A percentile compares a stretch with the other conserved stretches of the same genome.
These are phyloP conservation scores for Leptoclinus maculatus DNA, from an alignment of 2,797 vertebrate species.

Conservation along the genomic window DNA sequence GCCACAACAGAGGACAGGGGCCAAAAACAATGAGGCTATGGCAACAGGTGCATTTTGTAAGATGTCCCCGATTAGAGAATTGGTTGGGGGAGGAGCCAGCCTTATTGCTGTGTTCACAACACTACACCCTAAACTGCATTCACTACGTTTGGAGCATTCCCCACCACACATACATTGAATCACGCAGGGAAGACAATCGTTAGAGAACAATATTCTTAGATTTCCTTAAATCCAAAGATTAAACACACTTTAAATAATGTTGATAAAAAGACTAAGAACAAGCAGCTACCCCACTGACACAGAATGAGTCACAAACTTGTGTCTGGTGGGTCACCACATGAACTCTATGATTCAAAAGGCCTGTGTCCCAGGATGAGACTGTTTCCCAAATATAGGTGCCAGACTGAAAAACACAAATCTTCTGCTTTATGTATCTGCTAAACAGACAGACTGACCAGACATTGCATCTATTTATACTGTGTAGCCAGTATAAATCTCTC, in stretches of 20 bases:
- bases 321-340: constrained; percentile 57
- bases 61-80: neutral
- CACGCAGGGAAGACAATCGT: neutral
- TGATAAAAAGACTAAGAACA: constrained; percentile 23
- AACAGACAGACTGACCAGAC: constrained; percentile 23
- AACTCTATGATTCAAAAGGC: constrained; percentile 53
- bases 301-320: constrained; percentile 53
- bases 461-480: constrained; percentile 28
- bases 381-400: constrained; percentile 45
- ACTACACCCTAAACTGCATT: neutral
- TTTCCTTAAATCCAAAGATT: neutral
- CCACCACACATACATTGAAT: neutral
- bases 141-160: neutral
- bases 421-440: constrained; percentile 41
- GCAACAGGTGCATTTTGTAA: too few relatives aligned
- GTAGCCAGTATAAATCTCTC: constrained; percentile 50
- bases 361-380: constrained; percentile 37
- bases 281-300: constrained; percentile 17
- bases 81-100: neutral
- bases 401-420: constrained; percentile 44
- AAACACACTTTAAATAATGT: neutral
- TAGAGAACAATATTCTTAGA: neutral
- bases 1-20: neutral
- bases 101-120: neutral
- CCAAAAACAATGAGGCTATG: neutral